Evolutionary conservation across 2,797 vertebrate genomes (phyloP).

Genomic region (Amniataba percoides): DNA sequence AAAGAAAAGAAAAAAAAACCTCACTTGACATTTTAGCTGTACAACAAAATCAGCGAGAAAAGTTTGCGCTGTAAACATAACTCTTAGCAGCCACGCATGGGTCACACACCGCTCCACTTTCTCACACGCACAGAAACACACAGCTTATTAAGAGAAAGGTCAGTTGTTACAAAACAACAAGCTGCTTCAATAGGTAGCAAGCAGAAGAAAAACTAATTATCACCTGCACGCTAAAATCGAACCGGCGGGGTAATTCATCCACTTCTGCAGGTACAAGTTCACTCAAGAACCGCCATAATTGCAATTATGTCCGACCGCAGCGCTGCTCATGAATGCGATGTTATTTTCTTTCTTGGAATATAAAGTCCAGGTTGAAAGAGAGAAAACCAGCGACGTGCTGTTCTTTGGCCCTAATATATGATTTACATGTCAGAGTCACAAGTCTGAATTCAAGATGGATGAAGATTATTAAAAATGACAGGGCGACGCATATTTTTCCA

Average conservation of each 20-base stretch:
- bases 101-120: neutral
- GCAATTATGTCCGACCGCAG: neutral
- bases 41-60: conserved; percentile 9
- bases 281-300: conserved; percentile 30
- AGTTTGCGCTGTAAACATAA: conserved; percentile 8
- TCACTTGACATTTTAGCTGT: conserved; percentile 31
- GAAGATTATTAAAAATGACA: conserved; percentile 9
- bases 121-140: neutral
- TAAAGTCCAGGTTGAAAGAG: conserved; percentile 15
- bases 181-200: conserved; percentile 41
- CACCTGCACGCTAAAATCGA: conserved; percentile 44
- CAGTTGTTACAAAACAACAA: conserved; percentile 54
- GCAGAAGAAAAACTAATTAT: conserved; percentile 48
- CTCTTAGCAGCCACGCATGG: neutral
- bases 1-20: neutral
- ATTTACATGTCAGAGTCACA: neutral
- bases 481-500: neutral
- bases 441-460: neutral
- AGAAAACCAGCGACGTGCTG: neutral
- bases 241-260: conserved; percentile 30
- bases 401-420: neutral
- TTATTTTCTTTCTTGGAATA: conserved; percentile 5
- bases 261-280: conserved; percentile 15
- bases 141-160: conserved; percentile 35
- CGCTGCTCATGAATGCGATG: conserved; percentile 11